Conservation (phyloP, 2,888 invertebrate species). For the Callinectes sapidus region DNA sequence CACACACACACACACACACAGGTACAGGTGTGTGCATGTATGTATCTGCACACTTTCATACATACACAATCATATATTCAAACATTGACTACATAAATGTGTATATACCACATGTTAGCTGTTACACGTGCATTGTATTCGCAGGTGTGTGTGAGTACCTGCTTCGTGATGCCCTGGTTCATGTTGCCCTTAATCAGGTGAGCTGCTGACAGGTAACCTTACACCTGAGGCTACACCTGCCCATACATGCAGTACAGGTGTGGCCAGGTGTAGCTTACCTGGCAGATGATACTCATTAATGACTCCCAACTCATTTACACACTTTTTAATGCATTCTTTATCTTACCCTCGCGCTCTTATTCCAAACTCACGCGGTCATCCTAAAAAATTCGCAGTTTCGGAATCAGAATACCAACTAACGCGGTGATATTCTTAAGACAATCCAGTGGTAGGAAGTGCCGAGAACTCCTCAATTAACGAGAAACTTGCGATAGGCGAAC, state of each 20-base stretch:
- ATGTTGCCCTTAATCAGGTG: not conserved
- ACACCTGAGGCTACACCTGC: not conserved
- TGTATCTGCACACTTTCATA: not conserved
- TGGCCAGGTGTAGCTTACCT: not conserved
- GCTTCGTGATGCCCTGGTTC: not conserved
- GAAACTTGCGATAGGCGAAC: too few relatives aligned
- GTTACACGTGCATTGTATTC: not conserved
- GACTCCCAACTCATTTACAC: not conserved
- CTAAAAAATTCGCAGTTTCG: not conserved
- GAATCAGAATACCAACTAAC: not conserved
- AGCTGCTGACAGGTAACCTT: not conserved
- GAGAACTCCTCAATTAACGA: too few relatives aligned
- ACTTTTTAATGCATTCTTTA: not conserved
- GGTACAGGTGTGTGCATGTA: not conserved
- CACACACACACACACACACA: not conserved
- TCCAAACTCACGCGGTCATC: not conserved
- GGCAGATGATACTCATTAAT: not conserved
- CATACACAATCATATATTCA: not conserved
- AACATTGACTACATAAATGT: not conserved
- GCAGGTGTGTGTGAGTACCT: not conserved
- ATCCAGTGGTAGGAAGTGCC: not conserved
- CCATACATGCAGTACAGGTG: not conserved
- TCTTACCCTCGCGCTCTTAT: not conserved
- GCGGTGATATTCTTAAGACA: not conserved
- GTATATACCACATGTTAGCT: not conserved